phyloP scores from a whole-genome alignment of 92 coral and sea anemone species.

The Paramuricea clavata region DNA sequence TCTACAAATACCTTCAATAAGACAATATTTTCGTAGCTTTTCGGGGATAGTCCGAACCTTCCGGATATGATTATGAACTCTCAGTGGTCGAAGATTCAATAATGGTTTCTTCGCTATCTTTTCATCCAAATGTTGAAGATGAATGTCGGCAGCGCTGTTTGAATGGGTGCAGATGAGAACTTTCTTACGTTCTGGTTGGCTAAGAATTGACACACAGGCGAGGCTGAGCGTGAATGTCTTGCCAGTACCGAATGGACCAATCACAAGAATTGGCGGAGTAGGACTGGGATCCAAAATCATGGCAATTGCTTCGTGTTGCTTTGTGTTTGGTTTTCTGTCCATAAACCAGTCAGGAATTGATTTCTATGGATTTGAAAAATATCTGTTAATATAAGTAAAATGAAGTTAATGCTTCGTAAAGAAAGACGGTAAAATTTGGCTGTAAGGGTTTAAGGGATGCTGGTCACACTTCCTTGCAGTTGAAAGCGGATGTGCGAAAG shows the following conservation, averaged over 20 bases:
- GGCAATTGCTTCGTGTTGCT: slow-evolving; percentile 58
- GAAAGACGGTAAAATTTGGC: too few relatives aligned
- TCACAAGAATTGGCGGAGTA: slow-evolving; percentile 88
- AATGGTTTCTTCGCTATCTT: slow-evolving; percentile 39
- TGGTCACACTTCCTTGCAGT: too few relatives aligned
- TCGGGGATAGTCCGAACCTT: slow-evolving; percentile 6
- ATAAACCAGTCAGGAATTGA: slow-evolving; percentile 48
- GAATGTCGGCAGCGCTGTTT: slow-evolving; percentile 95
- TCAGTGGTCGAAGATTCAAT: slow-evolving; percentile 56
- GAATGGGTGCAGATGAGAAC: slow-evolving; percentile 94
- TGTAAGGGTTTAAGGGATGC: too few relatives aligned
- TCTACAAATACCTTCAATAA: slow-evolving; percentile 41
- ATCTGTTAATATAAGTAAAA: neutral
- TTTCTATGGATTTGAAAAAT: slow-evolving; percentile 4
- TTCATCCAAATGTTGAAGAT: slow-evolving; percentile 77
- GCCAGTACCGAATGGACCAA: slow-evolving; percentile 99
- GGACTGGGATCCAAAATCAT: slow-evolving; percentile 53
- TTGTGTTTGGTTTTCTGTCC: slow-evolving; percentile 46
- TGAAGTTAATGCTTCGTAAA: too few relatives aligned
- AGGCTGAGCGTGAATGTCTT: slow-evolving; percentile 86
- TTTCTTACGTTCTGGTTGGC: slow-evolving; percentile 66
- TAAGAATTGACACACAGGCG: slow-evolving; percentile 74
- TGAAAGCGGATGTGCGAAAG: too few relatives aligned
- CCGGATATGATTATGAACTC: slow-evolving; percentile 70
- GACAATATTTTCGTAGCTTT: slow-evolving; percentile 65